phyloP scores from a whole-genome alignment of 2,888 invertebrate species.

The Nesidiocoris tenuis region DNA sequence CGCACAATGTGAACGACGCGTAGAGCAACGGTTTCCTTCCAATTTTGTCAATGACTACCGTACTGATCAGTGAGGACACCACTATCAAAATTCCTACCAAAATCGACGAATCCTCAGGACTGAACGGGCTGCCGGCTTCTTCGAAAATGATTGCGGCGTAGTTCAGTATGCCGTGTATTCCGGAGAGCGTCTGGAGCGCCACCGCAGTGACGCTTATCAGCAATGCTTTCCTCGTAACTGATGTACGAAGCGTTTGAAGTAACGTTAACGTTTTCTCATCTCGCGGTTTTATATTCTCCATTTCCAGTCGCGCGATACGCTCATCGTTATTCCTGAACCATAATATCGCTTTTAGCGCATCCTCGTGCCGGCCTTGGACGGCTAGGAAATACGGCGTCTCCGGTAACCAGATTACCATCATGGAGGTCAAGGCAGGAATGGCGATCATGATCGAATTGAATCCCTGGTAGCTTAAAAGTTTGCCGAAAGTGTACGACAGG shows the following conservation, averaged over 20 bases:
- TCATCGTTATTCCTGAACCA: constrained; percentile 14
- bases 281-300: background rate
- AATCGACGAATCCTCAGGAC: constrained; percentile 29
- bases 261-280: background rate
- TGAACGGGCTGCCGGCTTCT: constrained; percentile 17
- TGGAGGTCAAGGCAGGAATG: background rate
- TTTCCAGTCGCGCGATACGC: background rate
- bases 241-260: background rate
- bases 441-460: constrained; percentile 24
- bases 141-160: constrained; percentile 22
- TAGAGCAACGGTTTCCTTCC: constrained; percentile 28
- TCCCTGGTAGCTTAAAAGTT: background rate
- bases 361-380: background rate
- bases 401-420: constrained; percentile 2
- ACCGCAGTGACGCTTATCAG: background rate
- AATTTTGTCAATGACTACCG: constrained; percentile 10
- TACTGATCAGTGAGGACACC: background rate
- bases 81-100: background rate
- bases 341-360: background rate
- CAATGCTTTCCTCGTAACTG: background rate
- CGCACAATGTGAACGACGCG: background rate
- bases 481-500: background rate
- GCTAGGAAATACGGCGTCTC: constrained; percentile 18
- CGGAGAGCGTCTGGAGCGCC: constrained; percentile 1
- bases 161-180: constrained; percentile 1